Evolutionary conservation across 2,888 invertebrate species (phyloP).

Genomic region (Eudasyphora cyanicolor): DNA sequence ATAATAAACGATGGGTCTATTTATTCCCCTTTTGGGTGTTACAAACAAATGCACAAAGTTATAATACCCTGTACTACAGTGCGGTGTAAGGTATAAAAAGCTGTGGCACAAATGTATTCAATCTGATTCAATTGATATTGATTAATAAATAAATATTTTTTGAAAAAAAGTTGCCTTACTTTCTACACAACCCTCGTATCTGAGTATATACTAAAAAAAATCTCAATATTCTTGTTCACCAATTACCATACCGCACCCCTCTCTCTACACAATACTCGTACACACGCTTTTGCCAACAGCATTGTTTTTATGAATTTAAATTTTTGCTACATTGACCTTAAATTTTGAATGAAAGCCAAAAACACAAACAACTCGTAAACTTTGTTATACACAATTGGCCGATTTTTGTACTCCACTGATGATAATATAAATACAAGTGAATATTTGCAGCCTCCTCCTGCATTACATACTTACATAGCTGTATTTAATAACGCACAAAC

Average conservation of each 20-base stretch:
- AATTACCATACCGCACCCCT: not conserved
- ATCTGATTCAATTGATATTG: too few relatives aligned
- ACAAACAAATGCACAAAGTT: too few relatives aligned
- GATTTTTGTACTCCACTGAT: conserved; percentile 12
- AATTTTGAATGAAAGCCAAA: conserved; percentile 45
- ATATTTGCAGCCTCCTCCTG: not conserved
- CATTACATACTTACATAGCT: not conserved
- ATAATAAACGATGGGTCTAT: too few relatives aligned
- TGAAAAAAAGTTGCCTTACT: too few relatives aligned
- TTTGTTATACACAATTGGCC: conserved; percentile 39
- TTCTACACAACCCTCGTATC: too few relatives aligned
- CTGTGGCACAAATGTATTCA: too few relatives aligned
- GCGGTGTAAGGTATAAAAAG: too few relatives aligned
- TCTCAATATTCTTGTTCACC: not conserved
- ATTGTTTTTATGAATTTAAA: conserved; percentile 37
- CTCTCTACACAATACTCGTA: not conserved
- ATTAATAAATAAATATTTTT: too few relatives aligned
- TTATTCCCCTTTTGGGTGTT: too few relatives aligned
- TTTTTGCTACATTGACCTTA: conserved; percentile 64
- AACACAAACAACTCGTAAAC: not conserved
- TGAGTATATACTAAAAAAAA: too few relatives aligned
- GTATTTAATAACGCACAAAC: not conserved
- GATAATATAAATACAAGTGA: not conserved
- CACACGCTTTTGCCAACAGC: not conserved
- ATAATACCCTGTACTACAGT: too few relatives aligned